phyloP scores from a whole-genome alignment of 2,113 vertebrate genomes.

The Kryptolebias marmoratus region DNA sequence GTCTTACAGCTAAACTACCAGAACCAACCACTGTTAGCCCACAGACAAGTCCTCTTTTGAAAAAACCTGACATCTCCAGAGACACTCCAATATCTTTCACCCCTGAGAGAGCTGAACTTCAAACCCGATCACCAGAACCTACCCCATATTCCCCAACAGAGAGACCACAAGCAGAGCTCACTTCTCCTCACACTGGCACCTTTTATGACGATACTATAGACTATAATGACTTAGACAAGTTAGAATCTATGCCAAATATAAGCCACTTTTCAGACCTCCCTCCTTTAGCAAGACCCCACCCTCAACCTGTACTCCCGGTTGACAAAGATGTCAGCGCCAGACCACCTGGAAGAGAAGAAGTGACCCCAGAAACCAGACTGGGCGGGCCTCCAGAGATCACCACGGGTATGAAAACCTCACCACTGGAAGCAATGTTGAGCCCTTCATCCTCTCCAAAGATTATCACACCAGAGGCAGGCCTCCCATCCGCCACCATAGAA shows the following conservation, averaged over 20 bases:
- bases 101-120: slow-evolving; percentile 19
- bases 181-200: not conserved
- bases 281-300: slow-evolving; percentile 27
- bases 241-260: slow-evolving; percentile 37
- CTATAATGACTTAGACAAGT: rapidly evolving
- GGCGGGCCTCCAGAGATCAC: not conserved
- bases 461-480: not conserved
- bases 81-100: not conserved
- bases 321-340: not conserved
- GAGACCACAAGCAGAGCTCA: slow-evolving; percentile 1
- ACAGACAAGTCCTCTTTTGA: not conserved
- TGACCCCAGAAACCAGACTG: not conserved
- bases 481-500: not conserved
- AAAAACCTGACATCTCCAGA: not conserved
- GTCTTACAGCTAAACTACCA: slow-evolving; percentile 44
- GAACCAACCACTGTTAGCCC: slow-evolving; percentile 29
- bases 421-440: not conserved
- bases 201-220: not conserved
- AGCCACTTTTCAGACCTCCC: slow-evolving; percentile 34
- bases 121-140: slow-evolving; percentile 4
- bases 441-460: not conserved
- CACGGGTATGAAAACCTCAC: not conserved
- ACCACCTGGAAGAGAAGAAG: not conserved
- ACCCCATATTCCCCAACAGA: not conserved
- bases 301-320: slow-evolving; percentile 32